phyloP scores from a whole-genome alignment of 2,888 invertebrate species.

The Philereme vetulata region DNA sequence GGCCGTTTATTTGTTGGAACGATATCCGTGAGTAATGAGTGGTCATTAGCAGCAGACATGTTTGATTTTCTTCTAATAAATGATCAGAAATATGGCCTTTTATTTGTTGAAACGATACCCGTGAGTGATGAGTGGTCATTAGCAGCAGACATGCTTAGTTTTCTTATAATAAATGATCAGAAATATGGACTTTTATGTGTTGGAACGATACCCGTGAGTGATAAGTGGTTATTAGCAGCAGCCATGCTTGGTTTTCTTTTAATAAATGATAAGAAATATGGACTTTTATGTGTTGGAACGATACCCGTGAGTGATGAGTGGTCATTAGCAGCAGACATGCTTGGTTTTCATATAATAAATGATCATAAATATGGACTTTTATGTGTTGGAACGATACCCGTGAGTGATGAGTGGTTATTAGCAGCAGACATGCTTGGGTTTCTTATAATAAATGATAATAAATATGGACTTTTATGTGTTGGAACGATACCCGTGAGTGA shows the following conservation, averaged over 20 bases:
- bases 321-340: no score
- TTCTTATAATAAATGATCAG: slow-evolving; percentile 61
- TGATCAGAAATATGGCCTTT: slow-evolving; percentile 33
- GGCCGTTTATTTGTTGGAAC: slow-evolving; percentile 64
- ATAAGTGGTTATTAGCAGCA: slow-evolving; percentile 50
- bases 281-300: no score
- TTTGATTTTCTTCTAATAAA: slow-evolving; percentile 49
- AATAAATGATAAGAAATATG: slow-evolving; percentile 42
- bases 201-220: slow-evolving; percentile 41
- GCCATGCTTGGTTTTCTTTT: slow-evolving; percentile 44
- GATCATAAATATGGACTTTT: slow-evolving; percentile 63
- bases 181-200: slow-evolving; percentile 69
- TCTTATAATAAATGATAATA: slow-evolving; percentile 42
- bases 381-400: slow-evolving; percentile 52
- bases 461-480: no score
- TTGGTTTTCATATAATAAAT: slow-evolving; percentile 66
- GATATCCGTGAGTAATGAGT: slow-evolving; percentile 45
- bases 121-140: no score
- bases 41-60: slow-evolving; percentile 47
- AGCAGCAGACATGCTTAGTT: no score
- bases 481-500: no score
- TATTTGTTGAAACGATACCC: no score
- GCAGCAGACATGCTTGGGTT: slow-evolving; percentile 44
- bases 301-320: no score
- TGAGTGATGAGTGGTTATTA: slow-evolving; percentile 51